Evolutionary conservation across 1,140 invertebrate species (phyloP).

Genomic region (Sminthurinus signatus): DNA sequence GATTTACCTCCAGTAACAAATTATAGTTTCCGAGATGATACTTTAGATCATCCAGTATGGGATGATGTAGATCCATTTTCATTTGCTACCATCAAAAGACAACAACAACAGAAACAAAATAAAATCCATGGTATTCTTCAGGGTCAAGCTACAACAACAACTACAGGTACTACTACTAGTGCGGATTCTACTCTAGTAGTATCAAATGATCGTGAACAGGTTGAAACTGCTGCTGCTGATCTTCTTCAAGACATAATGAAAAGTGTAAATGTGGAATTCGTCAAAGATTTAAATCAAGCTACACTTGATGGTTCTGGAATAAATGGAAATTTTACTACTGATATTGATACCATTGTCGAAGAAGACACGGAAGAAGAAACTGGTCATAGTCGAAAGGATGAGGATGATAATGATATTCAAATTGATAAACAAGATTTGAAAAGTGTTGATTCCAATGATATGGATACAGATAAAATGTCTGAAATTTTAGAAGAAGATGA

Average conservation of each 20-base stretch:
- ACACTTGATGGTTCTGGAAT: background rate
- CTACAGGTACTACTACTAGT: no score
- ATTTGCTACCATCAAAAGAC: background rate
- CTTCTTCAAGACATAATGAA: slow-evolving; percentile 23
- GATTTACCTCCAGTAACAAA: slow-evolving; percentile 24
- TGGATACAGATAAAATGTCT: background rate
- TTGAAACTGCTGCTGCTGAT: slow-evolving; percentile 16
- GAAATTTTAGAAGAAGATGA: background rate
- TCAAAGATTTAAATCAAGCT: slow-evolving; percentile 13
- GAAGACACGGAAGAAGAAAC: background rate
- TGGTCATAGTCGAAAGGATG: background rate
- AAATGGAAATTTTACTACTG: background rate
- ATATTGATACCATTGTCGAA: slow-evolving; percentile 5
- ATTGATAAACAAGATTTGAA: no score
- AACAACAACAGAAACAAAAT: background rate
- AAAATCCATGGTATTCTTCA: no score
- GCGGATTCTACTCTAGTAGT: background rate
- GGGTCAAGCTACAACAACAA: background rate
- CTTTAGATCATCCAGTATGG: slow-evolving; percentile 15
- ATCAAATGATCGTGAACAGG: background rate
- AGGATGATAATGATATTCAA: no score
- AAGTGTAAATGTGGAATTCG: slow-evolving; percentile 11
- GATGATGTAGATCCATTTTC: slow-evolving; percentile 8
- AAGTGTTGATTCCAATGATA: no score
- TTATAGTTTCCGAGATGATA: slow-evolving; percentile 30